A percentile compares a stretch with the other conserved stretches of the same genome.
These are phyloP conservation scores for Albula glossodonta DNA, from an alignment of 2,113 vertebrate species.

Conservation along the genomic window DNA sequence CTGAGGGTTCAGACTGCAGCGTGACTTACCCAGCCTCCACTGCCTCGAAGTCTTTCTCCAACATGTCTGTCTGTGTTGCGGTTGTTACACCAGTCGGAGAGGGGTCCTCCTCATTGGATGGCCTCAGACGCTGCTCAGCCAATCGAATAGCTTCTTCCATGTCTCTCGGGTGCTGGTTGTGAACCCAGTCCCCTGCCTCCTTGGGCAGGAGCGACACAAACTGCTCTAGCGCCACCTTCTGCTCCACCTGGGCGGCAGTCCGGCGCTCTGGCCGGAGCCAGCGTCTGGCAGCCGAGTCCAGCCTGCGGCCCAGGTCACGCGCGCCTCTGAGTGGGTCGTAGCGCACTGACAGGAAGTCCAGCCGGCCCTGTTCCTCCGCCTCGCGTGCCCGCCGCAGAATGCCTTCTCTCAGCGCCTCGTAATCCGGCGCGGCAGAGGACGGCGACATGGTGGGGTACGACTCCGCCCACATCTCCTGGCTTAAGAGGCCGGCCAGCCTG, in stretches of 20 bases:
- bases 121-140: conserved; percentile 11
- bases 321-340: conserved; percentile 14
- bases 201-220: conserved; percentile 26
- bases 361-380: neutral
- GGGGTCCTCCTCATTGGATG: neutral
- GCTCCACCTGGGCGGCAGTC: conserved; percentile 7
- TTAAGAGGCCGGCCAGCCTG: neutral
- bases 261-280: conserved; percentile 25
- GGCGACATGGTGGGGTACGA: neutral
- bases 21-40: conserved; percentile 7
- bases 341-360: conserved; percentile 22
- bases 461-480: neutral
- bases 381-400: neutral
- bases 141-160: conserved; percentile 21
- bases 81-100: neutral
- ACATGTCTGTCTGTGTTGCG: neutral
- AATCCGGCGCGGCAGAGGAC: neutral
- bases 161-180: conserved; percentile 14
- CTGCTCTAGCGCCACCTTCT: conserved; percentile 10
- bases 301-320: conserved; percentile 1
- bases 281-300: conserved; percentile 18
- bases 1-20: neutral
- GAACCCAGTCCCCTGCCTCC: conserved; percentile 3
- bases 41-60: neutral
- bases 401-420: conserved; percentile 2